phyloP scores from a whole-genome alignment of 2,113 vertebrate genomes.

The Maccullochella peelii region DNA sequence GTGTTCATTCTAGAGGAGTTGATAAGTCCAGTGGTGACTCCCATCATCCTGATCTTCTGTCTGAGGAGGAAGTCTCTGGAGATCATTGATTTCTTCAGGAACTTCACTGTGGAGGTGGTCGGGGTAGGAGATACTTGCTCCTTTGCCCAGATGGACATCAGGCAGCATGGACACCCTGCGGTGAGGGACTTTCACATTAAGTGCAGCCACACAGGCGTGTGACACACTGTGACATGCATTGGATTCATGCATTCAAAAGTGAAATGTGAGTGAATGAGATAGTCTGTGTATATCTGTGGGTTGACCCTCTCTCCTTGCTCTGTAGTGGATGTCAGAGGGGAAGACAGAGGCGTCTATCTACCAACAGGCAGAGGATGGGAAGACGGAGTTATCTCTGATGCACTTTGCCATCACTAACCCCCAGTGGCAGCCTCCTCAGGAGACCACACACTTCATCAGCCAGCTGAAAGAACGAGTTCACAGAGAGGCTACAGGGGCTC shows the following conservation, averaged over 20 bases:
- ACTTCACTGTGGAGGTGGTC: slow-evolving; percentile 97
- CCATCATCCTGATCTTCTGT: slow-evolving; percentile 95
- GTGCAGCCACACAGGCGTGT: background rate
- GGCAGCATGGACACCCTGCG: slow-evolving; percentile 96
- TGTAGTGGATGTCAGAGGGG: slow-evolving; percentile 95
- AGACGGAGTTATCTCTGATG: slow-evolving; percentile 98
- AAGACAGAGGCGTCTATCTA: slow-evolving; percentile 98
- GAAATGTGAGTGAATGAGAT: background rate
- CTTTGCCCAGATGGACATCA: slow-evolving; percentile 98
- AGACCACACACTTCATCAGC: slow-evolving; percentile 96
- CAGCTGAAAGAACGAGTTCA: slow-evolving; percentile 96
- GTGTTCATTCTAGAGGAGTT: slow-evolving; percentile 97
- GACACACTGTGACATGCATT: background rate
- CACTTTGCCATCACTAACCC: slow-evolving; percentile 99
- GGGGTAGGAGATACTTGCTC: slow-evolving; percentile 98
- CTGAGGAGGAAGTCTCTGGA: slow-evolving; percentile 96
- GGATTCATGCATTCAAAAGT: background rate
- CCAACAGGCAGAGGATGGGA: slow-evolving; percentile 97
- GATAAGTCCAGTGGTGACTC: slow-evolving; percentile 95
- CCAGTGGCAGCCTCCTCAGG: slow-evolving; percentile 95
- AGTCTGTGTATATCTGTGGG: background rate
- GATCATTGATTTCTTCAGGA: slow-evolving; percentile 99
- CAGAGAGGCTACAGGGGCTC: slow-evolving; percentile 86
- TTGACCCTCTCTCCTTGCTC: slow-evolving; percentile 10
- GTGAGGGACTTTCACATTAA: slow-evolving; percentile 77